Evolutionary conservation across 2,888 invertebrate species (phyloP).

Genomic region (Itoplectis maculator): DNA sequence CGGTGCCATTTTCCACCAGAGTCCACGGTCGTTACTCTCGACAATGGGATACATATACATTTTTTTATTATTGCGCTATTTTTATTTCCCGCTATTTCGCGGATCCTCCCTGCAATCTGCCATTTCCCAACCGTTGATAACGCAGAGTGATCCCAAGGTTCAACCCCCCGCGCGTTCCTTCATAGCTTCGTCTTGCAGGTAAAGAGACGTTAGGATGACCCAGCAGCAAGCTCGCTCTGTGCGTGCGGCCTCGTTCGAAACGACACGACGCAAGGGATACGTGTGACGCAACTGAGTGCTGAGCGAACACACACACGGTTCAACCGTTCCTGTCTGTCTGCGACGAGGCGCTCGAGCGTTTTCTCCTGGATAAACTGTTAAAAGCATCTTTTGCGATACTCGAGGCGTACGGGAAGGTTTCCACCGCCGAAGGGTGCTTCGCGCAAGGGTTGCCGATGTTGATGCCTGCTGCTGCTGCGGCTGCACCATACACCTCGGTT

Average conservation of each 20-base stretch:
- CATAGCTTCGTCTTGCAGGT: neutral
- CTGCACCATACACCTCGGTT: slow-evolving; percentile 22
- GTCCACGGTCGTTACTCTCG: too few relatives aligned
- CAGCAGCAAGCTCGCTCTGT: neutral
- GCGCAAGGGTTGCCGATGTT: slow-evolving; percentile 13
- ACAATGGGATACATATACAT: too few relatives aligned
- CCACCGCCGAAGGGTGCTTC: slow-evolving; percentile 42
- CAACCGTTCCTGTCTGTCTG: neutral
- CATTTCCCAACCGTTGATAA: too few relatives aligned
- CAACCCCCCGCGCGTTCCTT: neutral
- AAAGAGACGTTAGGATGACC: neutral
- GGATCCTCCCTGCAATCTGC: too few relatives aligned
- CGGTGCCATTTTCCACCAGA: too few relatives aligned
- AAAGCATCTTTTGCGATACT: slow-evolving; percentile 43
- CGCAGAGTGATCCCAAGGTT: too few relatives aligned
- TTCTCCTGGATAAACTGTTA: slow-evolving; percentile 33
- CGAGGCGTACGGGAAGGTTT: slow-evolving; percentile 42
- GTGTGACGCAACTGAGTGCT: slow-evolving; percentile 1
- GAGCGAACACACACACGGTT: neutral
- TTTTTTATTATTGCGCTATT: too few relatives aligned
- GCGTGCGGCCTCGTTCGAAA: slow-evolving; percentile 14
- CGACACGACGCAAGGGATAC: neutral
- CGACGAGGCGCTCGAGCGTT: slow-evolving; percentile 15
- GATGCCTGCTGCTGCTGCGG: slow-evolving; percentile 29
- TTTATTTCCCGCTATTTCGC: too few relatives aligned